Conservation (phyloP, 2,797 vertebrate genomes). For the Anguilla anguilla region DNA sequence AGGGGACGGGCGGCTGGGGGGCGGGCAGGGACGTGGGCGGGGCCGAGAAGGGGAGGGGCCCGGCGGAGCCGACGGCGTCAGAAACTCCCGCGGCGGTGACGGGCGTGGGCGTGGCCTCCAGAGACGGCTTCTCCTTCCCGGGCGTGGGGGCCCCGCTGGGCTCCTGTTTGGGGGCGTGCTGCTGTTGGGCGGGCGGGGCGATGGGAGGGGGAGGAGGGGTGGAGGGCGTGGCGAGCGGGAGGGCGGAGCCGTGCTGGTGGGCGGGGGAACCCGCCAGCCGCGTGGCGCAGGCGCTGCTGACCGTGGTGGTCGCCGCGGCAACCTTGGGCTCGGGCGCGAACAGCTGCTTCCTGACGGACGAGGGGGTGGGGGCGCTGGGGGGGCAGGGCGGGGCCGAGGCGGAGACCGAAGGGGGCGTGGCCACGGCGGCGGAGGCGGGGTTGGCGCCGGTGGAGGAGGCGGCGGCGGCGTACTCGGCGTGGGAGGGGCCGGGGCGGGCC, state of each 20-base stretch:
- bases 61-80: conserved; percentile 72
- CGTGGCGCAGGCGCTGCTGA: conserved; percentile 57
- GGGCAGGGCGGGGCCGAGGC: not conserved
- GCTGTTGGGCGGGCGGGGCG: conserved; percentile 72
- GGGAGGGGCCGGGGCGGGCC: conserved; percentile 51
- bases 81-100: conserved; percentile 56
- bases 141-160: conserved; percentile 67
- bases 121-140: conserved; percentile 81
- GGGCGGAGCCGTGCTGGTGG: conserved; percentile 67
- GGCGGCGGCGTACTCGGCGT: conserved; percentile 52
- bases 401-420: conserved; percentile 74
- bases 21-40: conserved; percentile 68
- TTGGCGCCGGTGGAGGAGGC: conserved; percentile 66
- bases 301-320: conserved; percentile 57
- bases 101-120: conserved; percentile 61
- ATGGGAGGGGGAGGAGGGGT: conserved; percentile 74
- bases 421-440: conserved; percentile 69
- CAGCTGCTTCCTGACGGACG: conserved; percentile 92
- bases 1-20: conserved; percentile 71
- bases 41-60: conserved; percentile 63
- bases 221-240: conserved; percentile 66
- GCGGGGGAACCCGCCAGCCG: conserved; percentile 61
- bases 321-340: conserved; percentile 85
- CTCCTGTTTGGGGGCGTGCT: conserved; percentile 76
- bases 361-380: conserved; percentile 82